phyloP scores from a whole-genome alignment of 2,888 invertebrate genomes.

The Sinotaia quadrata region DNA sequence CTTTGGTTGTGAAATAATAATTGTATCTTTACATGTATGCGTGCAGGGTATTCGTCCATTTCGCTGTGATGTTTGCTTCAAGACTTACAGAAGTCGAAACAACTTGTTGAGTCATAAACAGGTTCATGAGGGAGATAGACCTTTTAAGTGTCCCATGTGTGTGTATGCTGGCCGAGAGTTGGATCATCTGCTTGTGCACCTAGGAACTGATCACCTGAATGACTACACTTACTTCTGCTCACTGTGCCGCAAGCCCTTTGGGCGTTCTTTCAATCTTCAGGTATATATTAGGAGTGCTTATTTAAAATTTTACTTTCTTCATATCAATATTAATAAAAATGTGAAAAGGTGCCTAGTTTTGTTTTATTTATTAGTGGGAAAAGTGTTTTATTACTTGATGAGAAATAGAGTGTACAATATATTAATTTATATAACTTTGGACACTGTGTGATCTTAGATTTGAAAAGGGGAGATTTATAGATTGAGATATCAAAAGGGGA shows the following conservation, averaged over 20 bases:
- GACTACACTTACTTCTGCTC: slow-evolving; percentile 55
- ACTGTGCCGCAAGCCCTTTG: slow-evolving; percentile 55
- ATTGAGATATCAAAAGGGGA: too few species aligned
- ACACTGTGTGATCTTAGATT: too few species aligned
- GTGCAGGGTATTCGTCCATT: slow-evolving; percentile 44
- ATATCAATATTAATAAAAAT: too few species aligned
- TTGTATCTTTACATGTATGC: too few species aligned
- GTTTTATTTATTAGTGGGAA: too few species aligned
- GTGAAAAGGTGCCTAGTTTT: too few species aligned
- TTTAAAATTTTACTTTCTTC: not conserved
- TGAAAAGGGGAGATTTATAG: too few species aligned
- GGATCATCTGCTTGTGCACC: slow-evolving; percentile 51
- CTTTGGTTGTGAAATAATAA: too few species aligned
- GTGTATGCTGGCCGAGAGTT: slow-evolving; percentile 48
- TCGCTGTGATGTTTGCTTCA: slow-evolving; percentile 49
- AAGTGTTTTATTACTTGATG: too few species aligned
- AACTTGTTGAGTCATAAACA: slow-evolving; percentile 48
- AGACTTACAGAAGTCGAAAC: slow-evolving; percentile 37
- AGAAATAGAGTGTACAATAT: too few species aligned
- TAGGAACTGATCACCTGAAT: slow-evolving; percentile 51
- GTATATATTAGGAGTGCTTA: slow-evolving; percentile 50
- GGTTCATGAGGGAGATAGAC: slow-evolving; percentile 47
- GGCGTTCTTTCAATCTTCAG: slow-evolving; percentile 46
- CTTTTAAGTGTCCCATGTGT: slow-evolving; percentile 55
- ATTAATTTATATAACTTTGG: too few species aligned